Base-by-base conservation (phyloP, 2,113 vertebrate genomes). In the Grantiella picta region DNA sequence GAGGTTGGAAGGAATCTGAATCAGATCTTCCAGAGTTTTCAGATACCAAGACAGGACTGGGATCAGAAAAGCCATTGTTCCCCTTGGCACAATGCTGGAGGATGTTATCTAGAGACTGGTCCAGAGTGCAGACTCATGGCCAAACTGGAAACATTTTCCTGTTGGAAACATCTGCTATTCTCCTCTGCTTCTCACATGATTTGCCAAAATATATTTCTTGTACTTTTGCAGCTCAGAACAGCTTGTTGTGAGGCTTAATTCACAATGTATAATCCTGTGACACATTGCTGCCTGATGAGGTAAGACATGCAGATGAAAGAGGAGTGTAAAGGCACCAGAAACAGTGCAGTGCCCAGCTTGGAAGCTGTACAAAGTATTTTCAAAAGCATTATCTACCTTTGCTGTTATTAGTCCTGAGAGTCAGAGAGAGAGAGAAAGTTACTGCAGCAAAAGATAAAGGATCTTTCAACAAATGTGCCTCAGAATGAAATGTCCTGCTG, bases 141-240 rank as follows among this genome's bases (percentile, higher is more conserved):
- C 93, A 93, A 86, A 92, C 60, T 96, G 82, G 79, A 95, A 90
- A 50, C 0, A 0, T 72, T 82, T 92, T 88, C 33, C 76, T 81
- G 2, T 68, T 88, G 64, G 85, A 93, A 93, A 92, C 76, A 88
- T 71, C 82, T 91, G 76, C 85, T 92, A 21, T 56, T 96, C 76
- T 94, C 35, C 49, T 87, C 76, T 75, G 85, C 38, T 83, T 77
- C 78, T 83, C 47, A 8, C 60, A 70, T 7, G 0, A 50, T 84
- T 89, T 90, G 92, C 94, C 95, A 95, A 81, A 90, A 89, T 78
- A n/a, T 24, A 78, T 70, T 92, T 90, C 82, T 95, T 88, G 44
- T 75, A 53, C 36, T 22, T 86, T 68, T 57, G n/a, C 45, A 78
- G 60, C 60, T 92, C 76, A 64, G 82, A 93, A 68, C 85, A 94